phyloP scores from a whole-genome alignment of 2,888 invertebrate species.

The Nomada flava region DNA sequence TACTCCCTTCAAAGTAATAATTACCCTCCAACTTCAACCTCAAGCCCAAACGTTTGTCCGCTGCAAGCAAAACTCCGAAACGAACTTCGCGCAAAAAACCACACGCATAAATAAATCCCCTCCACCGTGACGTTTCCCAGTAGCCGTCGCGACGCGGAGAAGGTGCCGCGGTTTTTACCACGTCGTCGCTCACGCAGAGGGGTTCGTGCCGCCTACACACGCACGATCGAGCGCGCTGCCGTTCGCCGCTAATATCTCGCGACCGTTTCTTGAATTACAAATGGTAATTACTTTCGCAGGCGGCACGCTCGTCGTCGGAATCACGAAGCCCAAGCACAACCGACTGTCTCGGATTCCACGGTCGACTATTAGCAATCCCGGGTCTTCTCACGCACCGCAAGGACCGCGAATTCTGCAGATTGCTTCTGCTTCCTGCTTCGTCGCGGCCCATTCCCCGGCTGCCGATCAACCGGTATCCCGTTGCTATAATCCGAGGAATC shows the following conservation, averaged over 20 bases:
- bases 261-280: conserved; percentile 51
- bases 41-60: background rate
- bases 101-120: background rate
- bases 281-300: conserved; percentile 59
- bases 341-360: conserved; percentile 67
- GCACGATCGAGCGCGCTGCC: conserved; percentile 11
- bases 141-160: background rate
- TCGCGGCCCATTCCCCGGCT: conserved; percentile 55
- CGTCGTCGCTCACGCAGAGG: background rate
- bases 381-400: conserved; percentile 72
- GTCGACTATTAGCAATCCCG: conserved; percentile 62
- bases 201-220: conserved; percentile 37
- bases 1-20: background rate
- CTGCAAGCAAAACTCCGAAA: background rate
- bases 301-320: conserved; percentile 27
- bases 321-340: conserved; percentile 33
- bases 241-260: conserved; percentile 41
- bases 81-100: background rate
- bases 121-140: conserved; percentile 11
- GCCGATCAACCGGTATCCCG: conserved; percentile 67
- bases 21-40: background rate
- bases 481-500: conserved; percentile 67
- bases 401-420: conserved; percentile 74
- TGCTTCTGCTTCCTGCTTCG: conserved; percentile 71
- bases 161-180: conserved; percentile 28